These are phyloP conservation scores for Dicentrarchus labrax DNA, from an alignment of 2,113 vertebrate species.

Conservation along the genomic window DNA sequence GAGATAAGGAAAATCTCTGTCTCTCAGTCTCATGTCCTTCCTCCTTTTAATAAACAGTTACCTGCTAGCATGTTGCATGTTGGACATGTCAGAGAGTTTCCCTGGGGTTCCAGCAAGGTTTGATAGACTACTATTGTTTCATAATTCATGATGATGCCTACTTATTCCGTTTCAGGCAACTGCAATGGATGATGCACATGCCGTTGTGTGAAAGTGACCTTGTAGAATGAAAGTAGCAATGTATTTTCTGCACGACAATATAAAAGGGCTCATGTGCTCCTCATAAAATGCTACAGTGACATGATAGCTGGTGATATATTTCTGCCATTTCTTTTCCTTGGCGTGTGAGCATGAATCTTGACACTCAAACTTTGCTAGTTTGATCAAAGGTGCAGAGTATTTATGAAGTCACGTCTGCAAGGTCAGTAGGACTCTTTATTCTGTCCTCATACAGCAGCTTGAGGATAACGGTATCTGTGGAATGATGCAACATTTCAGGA, in stretches of 20 bases:
- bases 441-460: not conserved
- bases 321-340: not conserved
- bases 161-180: constrained; percentile 38
- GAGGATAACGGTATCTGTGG: not conserved
- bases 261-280: constrained; percentile 22
- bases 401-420: constrained; percentile 46
- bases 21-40: not conserved
- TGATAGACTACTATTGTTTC: constrained; percentile 52
- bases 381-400: constrained; percentile 54
- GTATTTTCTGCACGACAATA: constrained; percentile 15
- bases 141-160: constrained; percentile 66
- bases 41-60: constrained; percentile 11
- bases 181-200: constrained; percentile 22
- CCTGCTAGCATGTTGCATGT: constrained; percentile 28
- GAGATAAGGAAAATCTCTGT: constrained; percentile 12
- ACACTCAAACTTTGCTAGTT: constrained; percentile 36
- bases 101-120: constrained; percentile 29
- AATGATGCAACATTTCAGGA: constrained; percentile 25
- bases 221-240: constrained; percentile 33
- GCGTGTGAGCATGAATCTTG: constrained; percentile 14
- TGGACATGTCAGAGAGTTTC: constrained; percentile 38
- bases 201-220: constrained; percentile 52
- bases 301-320: constrained; percentile 52
- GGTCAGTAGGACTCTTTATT: constrained; percentile 26
- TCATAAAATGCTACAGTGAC: constrained; percentile 28